Base-by-base conservation (phyloP, 2,113 vertebrate species). In the Murina feae region DNA sequence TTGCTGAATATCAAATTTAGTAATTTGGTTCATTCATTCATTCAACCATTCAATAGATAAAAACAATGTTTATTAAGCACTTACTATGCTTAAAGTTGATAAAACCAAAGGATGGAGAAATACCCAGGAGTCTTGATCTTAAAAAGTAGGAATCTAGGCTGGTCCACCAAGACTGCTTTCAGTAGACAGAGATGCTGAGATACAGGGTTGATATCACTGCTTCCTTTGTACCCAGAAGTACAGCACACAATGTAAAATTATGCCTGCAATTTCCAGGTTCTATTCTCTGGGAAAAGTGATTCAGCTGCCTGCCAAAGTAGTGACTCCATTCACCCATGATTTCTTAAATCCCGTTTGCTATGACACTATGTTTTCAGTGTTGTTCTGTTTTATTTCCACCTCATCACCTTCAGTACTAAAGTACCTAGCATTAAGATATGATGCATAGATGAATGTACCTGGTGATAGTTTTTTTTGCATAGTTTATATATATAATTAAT, bases 221-320 rank as follows among this genome's bases (percentile, higher is more conserved):
- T 55, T 49, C 25, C 53, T 79, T 12, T 35, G 30, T 66, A 30
- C 11, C 30, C 21, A 32, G 17, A 1, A 30, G 25, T 8, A 35
- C 16, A 25, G 25, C 4, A 30, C 0, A 0, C 0, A 1, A 2
- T 2, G 11, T 17, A 39, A 72, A 82, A 13, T 4, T 1, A 21
- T 35, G 2, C 2, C 35, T 81, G 6, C 2, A 53, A 63, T 80
- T 55, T 35, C 30, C 37, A 75, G 0, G 13, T 71, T 82, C 39
- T n/a, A 6, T 69, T 79, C 14, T 63, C 81, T 83, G 3, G 4
- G 44, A 58, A 82, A 88, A 66, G 28, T 5, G 17, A 44, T 21
- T 16, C 9, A 47, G 47, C 25, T 35, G 5, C 44, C 18, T 80
- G 20, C 69, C 30, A 10, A 91, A 12, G 72, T 23, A 32, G 10